phyloP scores from a whole-genome alignment of 1,140 invertebrate genomes.

The Calosoma granatense region DNA sequence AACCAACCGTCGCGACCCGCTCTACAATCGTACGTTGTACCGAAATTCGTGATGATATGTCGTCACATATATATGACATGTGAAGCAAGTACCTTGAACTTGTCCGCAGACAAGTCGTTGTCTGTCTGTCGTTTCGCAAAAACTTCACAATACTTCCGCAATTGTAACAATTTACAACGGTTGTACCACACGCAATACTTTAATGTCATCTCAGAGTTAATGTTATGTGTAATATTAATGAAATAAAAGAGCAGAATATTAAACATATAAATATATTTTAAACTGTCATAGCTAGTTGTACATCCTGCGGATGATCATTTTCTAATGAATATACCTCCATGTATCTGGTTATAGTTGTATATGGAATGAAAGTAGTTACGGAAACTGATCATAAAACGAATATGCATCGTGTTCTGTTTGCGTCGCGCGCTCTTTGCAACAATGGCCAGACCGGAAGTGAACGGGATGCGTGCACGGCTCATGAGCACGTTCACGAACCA shows the following conservation, averaged over 20 bases:
- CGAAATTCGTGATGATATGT: not conserved
- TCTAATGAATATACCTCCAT: too few species aligned
- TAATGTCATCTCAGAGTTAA: too few species aligned
- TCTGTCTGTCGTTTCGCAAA: not conserved
- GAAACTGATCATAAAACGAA: not conserved
- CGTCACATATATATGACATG: not conserved
- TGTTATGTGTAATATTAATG: not conserved
- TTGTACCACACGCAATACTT: too few species aligned
- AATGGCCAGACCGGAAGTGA: not conserved
- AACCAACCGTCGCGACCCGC: not conserved
- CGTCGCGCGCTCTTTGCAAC: not conserved
- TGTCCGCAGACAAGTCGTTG: not conserved
- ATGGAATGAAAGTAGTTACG: too few species aligned
- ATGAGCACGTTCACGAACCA: not conserved
- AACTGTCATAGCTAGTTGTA: not conserved
- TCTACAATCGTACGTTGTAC: not conserved
- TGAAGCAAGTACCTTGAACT: not conserved
- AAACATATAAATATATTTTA: not conserved
- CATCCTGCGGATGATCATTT: too few species aligned
- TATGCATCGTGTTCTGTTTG: not conserved
- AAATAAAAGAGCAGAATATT: not conserved
- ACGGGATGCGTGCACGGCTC: not conserved
- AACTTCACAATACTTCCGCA: too few species aligned
- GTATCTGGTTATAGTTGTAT: too few species aligned
- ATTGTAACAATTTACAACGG: too few species aligned